Percentiles rank a stretch among this genome's conserved stretches.
Evolutionary conservation across 2,797 vertebrate genomes (phyloP).

Genomic region (Labroides dimidiatus): DNA sequence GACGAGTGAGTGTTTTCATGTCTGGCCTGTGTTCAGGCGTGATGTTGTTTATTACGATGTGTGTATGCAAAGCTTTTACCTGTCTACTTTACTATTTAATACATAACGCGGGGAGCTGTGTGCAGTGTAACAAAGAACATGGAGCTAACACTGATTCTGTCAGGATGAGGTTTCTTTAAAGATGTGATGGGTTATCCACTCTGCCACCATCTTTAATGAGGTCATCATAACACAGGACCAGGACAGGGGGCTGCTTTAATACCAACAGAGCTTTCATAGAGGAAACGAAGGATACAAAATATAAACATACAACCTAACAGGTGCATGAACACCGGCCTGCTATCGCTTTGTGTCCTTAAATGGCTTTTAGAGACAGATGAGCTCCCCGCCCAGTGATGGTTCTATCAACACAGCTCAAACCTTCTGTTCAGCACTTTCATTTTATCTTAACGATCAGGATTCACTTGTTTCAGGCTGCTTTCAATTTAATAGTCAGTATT

Average conservation of each 20-base stretch:
- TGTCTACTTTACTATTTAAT: background rate
- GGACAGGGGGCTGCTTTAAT: background rate
- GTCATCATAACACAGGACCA: conserved; percentile 1
- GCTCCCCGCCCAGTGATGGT: too few relatives aligned
- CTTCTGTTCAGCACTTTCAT: too few relatives aligned
- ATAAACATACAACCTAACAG: background rate
- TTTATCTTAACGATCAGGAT: too few relatives aligned
- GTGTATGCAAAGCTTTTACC: background rate
- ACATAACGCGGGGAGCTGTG: background rate
- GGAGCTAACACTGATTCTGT: too few relatives aligned
- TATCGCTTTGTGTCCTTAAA: conserved; percentile 6
- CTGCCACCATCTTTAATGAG: conserved; percentile 24
- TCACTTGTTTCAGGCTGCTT: too few relatives aligned
- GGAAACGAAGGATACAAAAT: background rate
- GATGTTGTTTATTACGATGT: background rate
- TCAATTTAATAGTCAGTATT: too few relatives aligned
- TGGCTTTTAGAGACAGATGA: background rate
- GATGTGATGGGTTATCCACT: background rate
- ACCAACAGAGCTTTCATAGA: background rate
- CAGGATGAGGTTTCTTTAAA: background rate
- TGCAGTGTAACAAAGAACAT: background rate
- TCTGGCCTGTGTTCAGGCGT: conserved; percentile 12
- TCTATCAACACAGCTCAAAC: too few relatives aligned
- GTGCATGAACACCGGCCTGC: background rate
- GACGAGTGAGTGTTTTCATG: conserved; percentile 89